Base-by-base conservation (phyloP, 2,797 vertebrate genomes). In the Cyprinodon diabolis region DNA sequence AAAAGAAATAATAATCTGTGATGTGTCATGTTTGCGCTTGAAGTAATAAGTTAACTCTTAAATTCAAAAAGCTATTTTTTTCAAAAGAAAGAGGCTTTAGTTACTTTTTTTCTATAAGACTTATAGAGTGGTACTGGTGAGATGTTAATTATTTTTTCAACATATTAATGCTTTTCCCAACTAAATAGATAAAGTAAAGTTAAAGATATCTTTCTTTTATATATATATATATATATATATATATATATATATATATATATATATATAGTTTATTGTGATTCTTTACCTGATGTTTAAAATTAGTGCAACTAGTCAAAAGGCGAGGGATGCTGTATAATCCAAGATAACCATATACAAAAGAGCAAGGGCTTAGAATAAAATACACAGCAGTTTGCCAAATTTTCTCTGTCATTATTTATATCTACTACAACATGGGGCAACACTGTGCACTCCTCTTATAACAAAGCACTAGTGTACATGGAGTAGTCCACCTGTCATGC, bases 381-480 rank as follows among this genome's bases (percentile, higher is more conserved):
- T 45, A 19, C 30, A 75, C 21, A 14, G 47, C 3, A 55, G 49
- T 74, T 51, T 69, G 43, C 30, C 66, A 57, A 52, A 37, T 55
- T 67, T 19, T 37, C 25, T 66, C 4, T 45, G 23, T 45, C 19
- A 4, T 11, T 63, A 63, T 65, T 55, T 66, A 5, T 47, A 30
- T 30, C 4, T 21, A 35, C 5, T 14, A 35, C 14, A 45, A 65
- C 35, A 65, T 65, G 5, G 4, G n/a, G 19, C 21, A 65, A 19
- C 67, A 55, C 67, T 54, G 52, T 5, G 40, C 0, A 69, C 21
- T 43, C 40, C 14, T 55, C 19, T 55, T 7, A 12, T 37, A 52
- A 37, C 43, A 70, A 30, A 71, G 23, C 56, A 9, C 45, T 58
- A 21, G 40, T 23, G 6, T 65, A 21, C 2, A 4, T 47, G 10